Percentiles rank a stretch among this genome's conserved stretches.
Evolutionary conservation across 1,140 invertebrate species (phyloP).

Genomic region (Sycophaga agraensis): DNA sequence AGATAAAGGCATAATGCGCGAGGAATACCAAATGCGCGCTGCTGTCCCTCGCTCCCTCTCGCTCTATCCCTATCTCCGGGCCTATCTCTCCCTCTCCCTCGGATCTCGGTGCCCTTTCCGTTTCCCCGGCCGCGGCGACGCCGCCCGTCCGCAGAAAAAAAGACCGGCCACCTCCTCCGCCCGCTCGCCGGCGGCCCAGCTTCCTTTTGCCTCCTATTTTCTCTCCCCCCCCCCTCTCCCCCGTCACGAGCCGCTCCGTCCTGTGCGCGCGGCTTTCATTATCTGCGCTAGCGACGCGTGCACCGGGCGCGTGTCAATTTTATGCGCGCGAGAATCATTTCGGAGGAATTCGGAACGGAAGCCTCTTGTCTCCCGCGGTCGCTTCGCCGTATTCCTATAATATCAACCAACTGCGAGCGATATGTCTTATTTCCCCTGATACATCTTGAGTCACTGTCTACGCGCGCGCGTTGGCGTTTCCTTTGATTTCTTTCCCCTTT

Average conservation of each 20-base stretch:
- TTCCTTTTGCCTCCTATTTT: too few species aligned
- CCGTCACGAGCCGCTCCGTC: not conserved
- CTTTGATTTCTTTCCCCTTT: too few species aligned
- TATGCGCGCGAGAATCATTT: slow-evolving; percentile 41
- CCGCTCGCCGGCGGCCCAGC: too few species aligned
- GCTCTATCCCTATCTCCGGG: slow-evolving; percentile 14
- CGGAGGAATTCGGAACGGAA: too few species aligned
- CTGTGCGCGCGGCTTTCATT: not conserved
- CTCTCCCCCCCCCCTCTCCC: not conserved
- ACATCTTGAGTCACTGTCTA: too few species aligned
- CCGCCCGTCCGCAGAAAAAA: not conserved
- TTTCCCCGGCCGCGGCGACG: slow-evolving; percentile 9
- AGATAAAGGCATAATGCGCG: slow-evolving; percentile 55
- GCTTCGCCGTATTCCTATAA: too few species aligned
- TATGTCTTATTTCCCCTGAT: too few species aligned
- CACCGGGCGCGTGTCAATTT: slow-evolving; percentile 31
- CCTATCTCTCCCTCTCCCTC: slow-evolving; percentile 23
- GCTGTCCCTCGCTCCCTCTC: slow-evolving; percentile 31
- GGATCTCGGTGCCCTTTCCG: too few species aligned
- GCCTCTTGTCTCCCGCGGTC: too few species aligned
- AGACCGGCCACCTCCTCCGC: not conserved
- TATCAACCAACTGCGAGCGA: too few species aligned
- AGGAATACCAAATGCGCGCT: slow-evolving; percentile 54
- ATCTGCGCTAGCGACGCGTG: too few species aligned
- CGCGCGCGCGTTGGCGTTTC: too few species aligned